Percentiles rank a stretch among this genome's conserved stretches.
These are phyloP conservation scores for Thripadectes ignobilis DNA, from an alignment of 2,797 vertebrate species.

Conservation along the genomic window DNA sequence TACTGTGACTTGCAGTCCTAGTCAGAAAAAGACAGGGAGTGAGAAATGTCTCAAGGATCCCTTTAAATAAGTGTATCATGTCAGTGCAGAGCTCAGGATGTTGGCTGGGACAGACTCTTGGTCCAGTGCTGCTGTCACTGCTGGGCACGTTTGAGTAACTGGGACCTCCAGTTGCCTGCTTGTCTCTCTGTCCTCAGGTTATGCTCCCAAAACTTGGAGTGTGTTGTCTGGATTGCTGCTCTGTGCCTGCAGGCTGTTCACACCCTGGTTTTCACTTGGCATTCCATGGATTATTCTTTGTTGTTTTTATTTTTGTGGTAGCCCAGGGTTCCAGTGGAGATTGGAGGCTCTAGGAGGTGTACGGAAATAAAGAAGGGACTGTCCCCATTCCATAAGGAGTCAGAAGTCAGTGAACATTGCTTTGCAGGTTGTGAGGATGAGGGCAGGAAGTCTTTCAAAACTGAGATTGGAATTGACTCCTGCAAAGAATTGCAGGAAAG, in stretches of 20 bases:
- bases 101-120: background rate
- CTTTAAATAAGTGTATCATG: background rate
- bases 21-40: background rate
- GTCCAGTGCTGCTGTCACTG: background rate
- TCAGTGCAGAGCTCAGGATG: background rate
- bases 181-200: background rate
- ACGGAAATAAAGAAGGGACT: background rate
- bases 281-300: background rate
- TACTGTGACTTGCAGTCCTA: background rate
- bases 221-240: background rate
- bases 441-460: background rate
- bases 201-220: background rate
- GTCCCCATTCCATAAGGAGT: background rate
- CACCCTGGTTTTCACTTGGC: background rate
- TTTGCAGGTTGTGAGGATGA: background rate
- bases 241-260: background rate
- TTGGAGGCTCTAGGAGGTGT: background rate
- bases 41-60: background rate
- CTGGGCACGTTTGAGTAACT: background rate
- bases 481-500: background rate
- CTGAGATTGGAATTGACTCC: background rate
- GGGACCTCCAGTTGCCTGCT: background rate
- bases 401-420: background rate
- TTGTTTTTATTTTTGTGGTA: background rate
- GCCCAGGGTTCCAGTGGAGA: background rate